Evolutionary conservation across 2,888 invertebrate species (phyloP), one percentile per base, ranked within the genome.

Genomic region (Amiota minor): DNA sequence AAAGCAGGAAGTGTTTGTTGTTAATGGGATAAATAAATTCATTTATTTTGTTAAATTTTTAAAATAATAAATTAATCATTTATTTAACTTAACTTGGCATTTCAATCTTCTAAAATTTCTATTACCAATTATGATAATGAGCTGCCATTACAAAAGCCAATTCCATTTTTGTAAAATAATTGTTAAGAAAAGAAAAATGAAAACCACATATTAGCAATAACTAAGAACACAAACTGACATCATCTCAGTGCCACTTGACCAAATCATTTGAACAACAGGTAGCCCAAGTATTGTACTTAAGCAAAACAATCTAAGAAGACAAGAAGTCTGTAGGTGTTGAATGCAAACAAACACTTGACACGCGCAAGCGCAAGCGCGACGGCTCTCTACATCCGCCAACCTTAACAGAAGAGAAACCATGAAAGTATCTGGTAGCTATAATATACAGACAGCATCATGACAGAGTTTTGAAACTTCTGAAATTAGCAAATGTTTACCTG

Each of bases 401-500:
- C 71, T 64, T 14, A 53, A 50, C 53, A 70, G 65, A 73, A 71
- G 72, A 72, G 61, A 47, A 69, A 23, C 71, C 74, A 49, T 56
- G 71, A 73, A 50, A 35, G 35, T 35, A 35, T 35, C 35, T 35
- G 35, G 35, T 35, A 35, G 35, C 35, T 35, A 6, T 6, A 35
- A 35, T 35, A 35, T 71, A 74, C 61, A 62, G 9, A 49, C 53
- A 64, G 70, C 65, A 65, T 45, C 64, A 65, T 65, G 20, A 64
- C 12, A 12, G 64, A 35, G 69, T 12, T 35, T 56, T 14, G 53
- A 12, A 69, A 49, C 47, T 50, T 23, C 53, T 55, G 74, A 73
- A 71, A 74, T 77, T 75, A 77, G 79, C 81, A 79, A 84, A 81
- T 81, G 77, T 83, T 86, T 87, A 85, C 85, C 85, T 86, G 84